Conservation (phyloP, 2,113 vertebrate genomes). For the Scomber colias region DNA sequence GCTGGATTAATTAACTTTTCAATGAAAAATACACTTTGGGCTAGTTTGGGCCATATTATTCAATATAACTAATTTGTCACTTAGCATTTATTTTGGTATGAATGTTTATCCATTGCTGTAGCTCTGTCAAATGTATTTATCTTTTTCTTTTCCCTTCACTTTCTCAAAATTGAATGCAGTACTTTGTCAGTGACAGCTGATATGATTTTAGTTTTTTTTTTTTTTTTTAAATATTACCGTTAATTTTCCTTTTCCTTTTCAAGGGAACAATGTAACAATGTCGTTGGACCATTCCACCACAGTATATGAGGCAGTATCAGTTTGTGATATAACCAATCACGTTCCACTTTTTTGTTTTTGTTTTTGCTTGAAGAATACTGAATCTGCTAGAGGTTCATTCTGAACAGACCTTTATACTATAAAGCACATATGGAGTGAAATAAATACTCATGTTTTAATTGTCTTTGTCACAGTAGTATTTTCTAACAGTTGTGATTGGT, state of each 20-base stretch:
- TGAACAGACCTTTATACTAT: slow-evolving; percentile 28
- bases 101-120: slow-evolving; percentile 1
- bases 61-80: neutral
- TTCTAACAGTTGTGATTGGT: neutral
- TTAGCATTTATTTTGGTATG: neutral
- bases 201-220: no score
- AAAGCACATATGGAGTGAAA: slow-evolving; percentile 30
- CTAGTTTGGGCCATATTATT: slow-evolving; percentile 13
- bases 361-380: slow-evolving; percentile 21
- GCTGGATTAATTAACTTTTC: slow-evolving; percentile 47
- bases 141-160: neutral
- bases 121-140: neutral
- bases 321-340: neutral
- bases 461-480: neutral
- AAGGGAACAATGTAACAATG: no score
- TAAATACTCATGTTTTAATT: slow-evolving; percentile 5
- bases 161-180: slow-evolving; percentile 1
- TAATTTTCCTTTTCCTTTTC: no score
- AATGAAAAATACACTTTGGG: slow-evolving; percentile 16
- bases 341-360: neutral
- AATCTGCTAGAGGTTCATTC: slow-evolving; percentile 33
- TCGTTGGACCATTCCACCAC: no score
- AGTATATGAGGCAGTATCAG: neutral
- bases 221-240: no score
- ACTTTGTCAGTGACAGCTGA: neutral